Conservation (phyloP, 2,888 invertebrate species). For the Abrostola triplasia region DNA sequence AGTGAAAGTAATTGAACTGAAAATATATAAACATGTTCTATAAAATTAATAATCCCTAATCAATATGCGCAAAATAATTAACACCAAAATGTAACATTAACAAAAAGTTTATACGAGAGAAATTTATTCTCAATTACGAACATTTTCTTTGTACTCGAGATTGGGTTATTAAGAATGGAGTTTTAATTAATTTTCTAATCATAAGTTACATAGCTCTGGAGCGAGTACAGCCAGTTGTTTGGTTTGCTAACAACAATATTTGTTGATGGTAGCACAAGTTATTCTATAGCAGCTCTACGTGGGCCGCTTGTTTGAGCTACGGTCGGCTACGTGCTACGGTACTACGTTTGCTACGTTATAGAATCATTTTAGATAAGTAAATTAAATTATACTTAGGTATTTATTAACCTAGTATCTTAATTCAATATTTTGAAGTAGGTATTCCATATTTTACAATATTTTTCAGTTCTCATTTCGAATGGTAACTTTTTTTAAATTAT, state of each 20-base stretch:
- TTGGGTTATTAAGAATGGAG: slow-evolving; percentile 46
- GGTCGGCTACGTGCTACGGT: slow-evolving; percentile 37
- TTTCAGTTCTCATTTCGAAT: no score
- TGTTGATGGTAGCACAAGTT: slow-evolving; percentile 65
- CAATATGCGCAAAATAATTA: slow-evolving; percentile 20
- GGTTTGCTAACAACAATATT: slow-evolving; percentile 73
- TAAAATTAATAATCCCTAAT: slow-evolving; percentile 33
- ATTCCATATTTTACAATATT: no score
- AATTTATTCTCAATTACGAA: slow-evolving; percentile 46
- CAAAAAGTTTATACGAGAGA: slow-evolving; percentile 32
- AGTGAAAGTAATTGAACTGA: slow-evolving; percentile 18
- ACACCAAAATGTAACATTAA: slow-evolving; percentile 19
- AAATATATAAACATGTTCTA: slow-evolving; percentile 12
- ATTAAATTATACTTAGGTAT: neutral
- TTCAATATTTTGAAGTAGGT: no score
- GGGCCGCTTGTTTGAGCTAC: slow-evolving; percentile 43
- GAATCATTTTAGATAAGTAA: slow-evolving; percentile 8
- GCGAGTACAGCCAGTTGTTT: slow-evolving; percentile 60
- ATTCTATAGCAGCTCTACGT: slow-evolving; percentile 56
- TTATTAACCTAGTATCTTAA: no score
- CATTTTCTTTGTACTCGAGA: slow-evolving; percentile 39
- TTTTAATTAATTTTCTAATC: slow-evolving; percentile 70
- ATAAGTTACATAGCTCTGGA: slow-evolving; percentile 47
- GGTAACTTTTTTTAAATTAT: no score
- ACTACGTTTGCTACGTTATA: slow-evolving; percentile 27